These are phyloP conservation scores for Dendrocopos noguchii DNA, from an alignment of 2,113 vertebrate species.

Conservation along the genomic window DNA sequence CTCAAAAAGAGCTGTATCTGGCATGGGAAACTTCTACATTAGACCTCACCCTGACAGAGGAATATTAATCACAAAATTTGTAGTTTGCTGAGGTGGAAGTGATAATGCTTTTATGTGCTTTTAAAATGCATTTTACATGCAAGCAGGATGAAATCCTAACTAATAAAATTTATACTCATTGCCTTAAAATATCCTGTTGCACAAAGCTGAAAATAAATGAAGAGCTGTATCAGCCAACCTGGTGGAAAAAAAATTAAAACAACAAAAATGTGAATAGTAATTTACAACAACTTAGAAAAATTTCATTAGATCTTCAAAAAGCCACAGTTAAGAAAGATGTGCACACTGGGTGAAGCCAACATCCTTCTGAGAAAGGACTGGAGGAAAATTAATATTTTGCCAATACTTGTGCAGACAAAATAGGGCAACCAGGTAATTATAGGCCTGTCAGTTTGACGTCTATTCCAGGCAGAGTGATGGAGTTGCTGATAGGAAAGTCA, in stretches of 20 bases:
- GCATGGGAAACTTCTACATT: conserved; percentile 60
- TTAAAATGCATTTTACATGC: not conserved
- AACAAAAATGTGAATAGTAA: conserved; percentile 19
- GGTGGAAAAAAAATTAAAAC: conserved; percentile 2
- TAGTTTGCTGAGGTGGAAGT: conserved; percentile 43
- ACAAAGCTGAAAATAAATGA: not conserved
- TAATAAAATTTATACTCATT: not conserved
- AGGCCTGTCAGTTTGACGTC: conserved; percentile 28
- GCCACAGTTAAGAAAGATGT: not conserved
- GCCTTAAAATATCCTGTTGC: not conserved
- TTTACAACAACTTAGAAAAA: not conserved
- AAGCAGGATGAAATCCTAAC: not conserved
- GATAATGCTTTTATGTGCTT: not conserved
- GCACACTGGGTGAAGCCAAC: not conserved
- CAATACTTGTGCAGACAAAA: conserved; percentile 36
- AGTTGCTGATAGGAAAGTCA: conserved; percentile 59
- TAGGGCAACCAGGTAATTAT: conserved; percentile 55
- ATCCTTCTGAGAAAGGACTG: not conserved
- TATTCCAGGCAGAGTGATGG: conserved; percentile 49
- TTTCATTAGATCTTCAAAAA: not conserved
- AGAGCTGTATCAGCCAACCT: not conserved
- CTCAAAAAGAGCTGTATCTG: conserved; percentile 46
- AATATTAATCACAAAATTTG: conserved; percentile 42
- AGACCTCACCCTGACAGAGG: conserved; percentile 25
- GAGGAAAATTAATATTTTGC: conserved; percentile 36